Evolutionary conservation across 2,113 vertebrate species (phyloP).

Genomic region (Nicator chloris): DNA sequence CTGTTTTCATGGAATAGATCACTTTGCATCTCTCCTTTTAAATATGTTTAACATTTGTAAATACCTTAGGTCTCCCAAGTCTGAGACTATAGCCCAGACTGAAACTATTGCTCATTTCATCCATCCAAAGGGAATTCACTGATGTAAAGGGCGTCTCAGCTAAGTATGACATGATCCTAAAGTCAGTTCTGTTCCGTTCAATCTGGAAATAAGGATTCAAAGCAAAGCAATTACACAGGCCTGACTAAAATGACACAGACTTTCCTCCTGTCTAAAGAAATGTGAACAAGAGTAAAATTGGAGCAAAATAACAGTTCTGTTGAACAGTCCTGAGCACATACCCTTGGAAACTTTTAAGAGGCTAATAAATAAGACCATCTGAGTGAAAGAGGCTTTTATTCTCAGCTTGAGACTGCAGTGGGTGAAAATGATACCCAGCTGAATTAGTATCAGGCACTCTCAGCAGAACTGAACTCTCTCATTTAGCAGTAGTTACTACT

Average conservation of each 20-base stretch:
- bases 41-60: background rate
- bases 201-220: background rate
- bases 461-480: background rate
- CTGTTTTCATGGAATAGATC: background rate
- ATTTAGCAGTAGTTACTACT: background rate
- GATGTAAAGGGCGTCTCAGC: background rate
- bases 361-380: constrained; percentile 29
- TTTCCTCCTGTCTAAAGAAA: constrained; percentile 11
- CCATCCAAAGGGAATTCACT: background rate
- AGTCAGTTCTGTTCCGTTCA: background rate
- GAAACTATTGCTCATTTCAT: background rate
- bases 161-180: background rate
- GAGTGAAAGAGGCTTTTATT: constrained; percentile 58
- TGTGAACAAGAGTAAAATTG: background rate
- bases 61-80: background rate
- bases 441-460: constrained; percentile 23
- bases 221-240: background rate
- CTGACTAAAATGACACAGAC: background rate
- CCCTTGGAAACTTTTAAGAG: constrained; percentile 49
- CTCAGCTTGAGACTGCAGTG: background rate
- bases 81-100: background rate
- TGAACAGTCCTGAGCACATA: constrained; percentile 13
- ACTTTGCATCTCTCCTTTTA: background rate
- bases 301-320: constrained; percentile 33
- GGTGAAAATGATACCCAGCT: constrained; percentile 22